Base-by-base conservation (phyloP, 1,140 invertebrate genomes). In the Leptinotarsa lineolata region DNA sequence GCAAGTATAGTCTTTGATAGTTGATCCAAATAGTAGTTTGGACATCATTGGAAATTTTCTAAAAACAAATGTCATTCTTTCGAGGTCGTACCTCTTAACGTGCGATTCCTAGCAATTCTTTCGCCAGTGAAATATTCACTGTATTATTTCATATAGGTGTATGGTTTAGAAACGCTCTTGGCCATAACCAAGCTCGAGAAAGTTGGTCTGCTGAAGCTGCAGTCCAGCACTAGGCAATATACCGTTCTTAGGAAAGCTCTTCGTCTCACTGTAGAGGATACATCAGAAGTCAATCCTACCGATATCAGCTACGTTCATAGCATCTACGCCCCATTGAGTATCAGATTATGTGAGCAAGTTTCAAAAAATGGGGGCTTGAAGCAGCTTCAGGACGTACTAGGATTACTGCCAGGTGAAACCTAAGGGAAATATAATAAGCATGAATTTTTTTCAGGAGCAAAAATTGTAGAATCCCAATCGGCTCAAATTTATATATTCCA, bases 241-340 rank as follows among this genome's bases (percentile, higher is more conserved):
- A 87, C 90, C 5, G 90, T 93, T 15, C 81, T 93, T 21, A 86
- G 91, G 74, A 93, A 93, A 87, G 89, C 91, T 0, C 87, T 97
- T 21, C 89, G 91, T 75, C 86, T 97, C 3, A 96, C 94, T 12
- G 92, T 95, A 54, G 94, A 97, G 78, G 94, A 97, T 81, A 92
- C 92, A 5, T 93, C 92, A 71, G 94, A 97, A 86, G 87, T 92
- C 44, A 88, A 91, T 76, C 94, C 93, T 0, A 93, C 91, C 76
- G 96, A 98, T 81, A 96, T 97, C 66, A 93, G 95, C 74, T 98
- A 97, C 84, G 93, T 98, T 39, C 94, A 95, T 84, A 96, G 92
- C 77, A 95, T 94, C 82, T 99, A 98, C 85, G 96, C 97, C 0
- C 97, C 97, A 1, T 80, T 99, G n/a, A 96, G 93, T 79, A 91